Evolutionary conservation across 2,888 invertebrate genomes (phyloP).

Genomic region (Geophilus truncorum): DNA sequence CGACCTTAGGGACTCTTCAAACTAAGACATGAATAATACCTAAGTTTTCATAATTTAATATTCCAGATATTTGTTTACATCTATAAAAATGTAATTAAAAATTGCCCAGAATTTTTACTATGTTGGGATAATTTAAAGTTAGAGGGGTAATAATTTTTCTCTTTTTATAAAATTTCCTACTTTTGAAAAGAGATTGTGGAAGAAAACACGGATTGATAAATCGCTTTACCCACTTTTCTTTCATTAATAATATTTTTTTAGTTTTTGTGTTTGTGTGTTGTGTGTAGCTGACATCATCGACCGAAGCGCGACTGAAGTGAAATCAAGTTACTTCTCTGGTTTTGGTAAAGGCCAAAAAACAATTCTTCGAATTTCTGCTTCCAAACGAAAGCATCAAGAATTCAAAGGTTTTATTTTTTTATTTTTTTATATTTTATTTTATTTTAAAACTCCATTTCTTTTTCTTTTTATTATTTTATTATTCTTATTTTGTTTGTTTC

Average conservation of each 20-base stretch:
- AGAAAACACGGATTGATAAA: neutral
- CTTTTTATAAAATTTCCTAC: neutral
- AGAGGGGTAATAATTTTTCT: too few relatives aligned
- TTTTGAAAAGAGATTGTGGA: neutral
- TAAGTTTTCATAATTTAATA: too few relatives aligned
- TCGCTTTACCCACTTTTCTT: neutral
- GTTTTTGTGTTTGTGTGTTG: neutral
- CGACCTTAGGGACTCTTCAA: too few relatives aligned
- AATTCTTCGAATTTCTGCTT: neutral
- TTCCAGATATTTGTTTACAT: too few relatives aligned
- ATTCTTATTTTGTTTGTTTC: neutral
- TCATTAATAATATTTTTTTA: neutral
- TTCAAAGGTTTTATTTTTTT: constrained; percentile 27
- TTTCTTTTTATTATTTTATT: neutral
- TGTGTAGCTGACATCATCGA: neutral
- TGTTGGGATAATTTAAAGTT: too few relatives aligned
- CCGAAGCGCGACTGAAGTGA: neutral
- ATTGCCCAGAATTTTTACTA: too few relatives aligned
- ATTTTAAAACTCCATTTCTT: neutral
- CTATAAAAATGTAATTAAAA: too few relatives aligned
- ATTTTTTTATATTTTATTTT: neutral
- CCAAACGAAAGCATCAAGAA: constrained; percentile 13
- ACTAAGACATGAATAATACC: too few relatives aligned
- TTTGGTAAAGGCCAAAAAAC: neutral
- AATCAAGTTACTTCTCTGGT: neutral